phyloP scores from a whole-genome alignment of 2,888 invertebrate species.

The Cataglyphis albicans region DNA sequence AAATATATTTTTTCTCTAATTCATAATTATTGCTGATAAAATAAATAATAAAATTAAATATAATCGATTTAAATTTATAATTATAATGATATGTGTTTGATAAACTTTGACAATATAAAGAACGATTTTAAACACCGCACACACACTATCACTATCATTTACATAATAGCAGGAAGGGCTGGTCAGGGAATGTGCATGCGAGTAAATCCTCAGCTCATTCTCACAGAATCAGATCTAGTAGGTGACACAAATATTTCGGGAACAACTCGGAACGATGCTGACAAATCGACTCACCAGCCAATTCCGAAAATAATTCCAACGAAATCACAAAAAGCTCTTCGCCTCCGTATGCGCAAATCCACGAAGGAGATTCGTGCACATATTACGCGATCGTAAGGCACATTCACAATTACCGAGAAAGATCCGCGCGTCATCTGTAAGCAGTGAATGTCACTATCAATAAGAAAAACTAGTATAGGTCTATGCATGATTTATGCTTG shows the following conservation, averaged over 20 bases:
- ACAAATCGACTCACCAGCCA: constrained; percentile 22
- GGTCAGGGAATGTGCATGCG: constrained; percentile 18
- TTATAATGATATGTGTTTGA: background rate
- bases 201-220: background rate
- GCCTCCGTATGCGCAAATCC: background rate
- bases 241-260: background rate
- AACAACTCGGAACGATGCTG: background rate
- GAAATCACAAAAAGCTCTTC: background rate
- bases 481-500: background rate
- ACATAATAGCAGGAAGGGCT: constrained; percentile 63
- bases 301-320: constrained; percentile 8
- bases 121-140: constrained; percentile 41
- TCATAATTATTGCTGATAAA: background rate
- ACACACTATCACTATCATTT: constrained; percentile 61
- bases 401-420: constrained; percentile 9
- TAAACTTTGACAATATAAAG: background rate
- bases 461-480: background rate
- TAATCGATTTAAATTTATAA: background rate
- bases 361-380: constrained; percentile 11
- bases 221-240: background rate
- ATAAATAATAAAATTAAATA: background rate
- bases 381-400: background rate
- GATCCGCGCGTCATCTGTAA: background rate
- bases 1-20: background rate
- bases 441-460: background rate